Conservation (phyloP, 2,888 invertebrate species). For the Drosophila tanythrix region DNA sequence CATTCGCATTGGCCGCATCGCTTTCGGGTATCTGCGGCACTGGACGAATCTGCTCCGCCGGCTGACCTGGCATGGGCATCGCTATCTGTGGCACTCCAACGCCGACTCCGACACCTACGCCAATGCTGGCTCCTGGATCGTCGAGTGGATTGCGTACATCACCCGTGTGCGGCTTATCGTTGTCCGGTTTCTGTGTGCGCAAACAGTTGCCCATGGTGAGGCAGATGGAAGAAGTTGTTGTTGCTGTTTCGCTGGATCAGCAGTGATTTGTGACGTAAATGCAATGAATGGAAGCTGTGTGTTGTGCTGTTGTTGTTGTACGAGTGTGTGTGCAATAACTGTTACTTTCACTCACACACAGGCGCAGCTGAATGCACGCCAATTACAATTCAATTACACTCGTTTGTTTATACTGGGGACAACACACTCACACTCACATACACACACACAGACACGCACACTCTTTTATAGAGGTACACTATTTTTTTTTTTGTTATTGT, state of each 20-base stretch:
- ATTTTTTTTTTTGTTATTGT: constrained; percentile 20
- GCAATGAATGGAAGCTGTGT: constrained; percentile 74
- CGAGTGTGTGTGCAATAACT: constrained; percentile 47
- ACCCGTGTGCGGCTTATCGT: constrained; percentile 85
- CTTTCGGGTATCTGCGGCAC: constrained; percentile 86
- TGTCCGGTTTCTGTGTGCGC: constrained; percentile 89
- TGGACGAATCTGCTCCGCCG: constrained; percentile 88
- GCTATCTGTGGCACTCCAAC: constrained; percentile 80
- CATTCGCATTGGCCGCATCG: constrained; percentile 87
- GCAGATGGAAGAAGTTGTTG: background rate
- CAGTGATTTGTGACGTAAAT: constrained; percentile 60
- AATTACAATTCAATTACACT: constrained; percentile 64
- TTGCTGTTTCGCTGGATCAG: constrained; percentile 8
- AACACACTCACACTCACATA: constrained; percentile 26
- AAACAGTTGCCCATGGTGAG: constrained; percentile 93
- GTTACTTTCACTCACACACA: constrained; percentile 71
- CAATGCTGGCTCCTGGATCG: constrained; percentile 79
- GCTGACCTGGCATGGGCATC: constrained; percentile 87
- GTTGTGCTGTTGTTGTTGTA: constrained; percentile 12
- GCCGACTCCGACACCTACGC: constrained; percentile 72
- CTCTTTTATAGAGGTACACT: background rate
- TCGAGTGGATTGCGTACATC: constrained; percentile 82
- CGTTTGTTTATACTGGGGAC: constrained; percentile 70
- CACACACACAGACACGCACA: constrained; percentile 13
- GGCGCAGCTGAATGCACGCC: constrained; percentile 35